phyloP scores from a whole-genome alignment of 2,113 vertebrate genomes.

The Odocoileus hemionus region DNA sequence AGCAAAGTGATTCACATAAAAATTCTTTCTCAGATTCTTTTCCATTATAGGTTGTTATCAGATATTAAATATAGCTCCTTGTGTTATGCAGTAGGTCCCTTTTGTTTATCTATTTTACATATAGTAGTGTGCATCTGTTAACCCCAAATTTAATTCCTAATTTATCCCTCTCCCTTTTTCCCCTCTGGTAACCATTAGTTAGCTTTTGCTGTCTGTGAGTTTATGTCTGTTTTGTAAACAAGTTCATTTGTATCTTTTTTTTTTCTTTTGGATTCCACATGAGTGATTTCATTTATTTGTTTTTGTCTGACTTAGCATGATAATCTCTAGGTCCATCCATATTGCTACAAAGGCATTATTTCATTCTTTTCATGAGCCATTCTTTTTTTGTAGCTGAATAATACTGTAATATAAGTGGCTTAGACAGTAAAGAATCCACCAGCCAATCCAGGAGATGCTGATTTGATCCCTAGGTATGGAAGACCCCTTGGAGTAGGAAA shows the following conservation, averaged over 20 bases:
- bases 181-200: not conserved
- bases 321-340: not conserved
- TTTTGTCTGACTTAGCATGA: not conserved
- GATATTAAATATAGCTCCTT: not conserved
- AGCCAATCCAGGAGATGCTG: not conserved
- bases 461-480: not conserved
- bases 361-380: not conserved
- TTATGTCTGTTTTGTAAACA: not conserved
- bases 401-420: not conserved
- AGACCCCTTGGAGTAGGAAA: not conserved
- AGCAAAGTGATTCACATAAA: not conserved
- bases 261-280: not conserved
- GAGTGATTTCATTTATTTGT: not conserved
- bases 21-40: not conserved
- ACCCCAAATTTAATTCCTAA: not conserved
- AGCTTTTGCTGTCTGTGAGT: not conserved
- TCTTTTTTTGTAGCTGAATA: not conserved
- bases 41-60: not conserved
- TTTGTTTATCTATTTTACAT: not conserved
- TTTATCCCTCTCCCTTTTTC: not conserved
- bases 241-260: not conserved
- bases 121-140: not conserved
- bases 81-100: not conserved
- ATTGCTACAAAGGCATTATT: not conserved
- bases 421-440: not conserved